Conservation (phyloP, 2,797 vertebrate genomes). For the Lutra lutra region DNA sequence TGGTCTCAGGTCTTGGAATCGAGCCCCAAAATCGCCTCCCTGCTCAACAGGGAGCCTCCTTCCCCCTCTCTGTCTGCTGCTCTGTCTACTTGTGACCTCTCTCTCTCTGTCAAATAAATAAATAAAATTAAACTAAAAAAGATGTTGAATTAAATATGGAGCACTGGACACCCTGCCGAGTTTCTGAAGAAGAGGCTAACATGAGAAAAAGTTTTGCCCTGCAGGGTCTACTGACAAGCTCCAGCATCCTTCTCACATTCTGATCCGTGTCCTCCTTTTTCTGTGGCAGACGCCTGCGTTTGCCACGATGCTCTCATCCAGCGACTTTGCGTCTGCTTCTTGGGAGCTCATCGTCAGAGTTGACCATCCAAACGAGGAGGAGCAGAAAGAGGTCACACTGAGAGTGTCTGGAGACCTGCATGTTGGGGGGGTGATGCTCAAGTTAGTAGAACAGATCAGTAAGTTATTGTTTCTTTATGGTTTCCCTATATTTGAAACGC, state of each 20-base stretch:
- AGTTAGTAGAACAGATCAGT: slow-evolving; percentile 96
- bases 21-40: too few relatives aligned
- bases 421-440: slow-evolving; percentile 97
- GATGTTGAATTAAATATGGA: slow-evolving; percentile 10
- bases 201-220: not conserved
- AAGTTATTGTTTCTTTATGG: slow-evolving; percentile 84
- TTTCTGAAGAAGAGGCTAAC: slow-evolving; percentile 1
- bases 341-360: slow-evolving; percentile 94
- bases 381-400: slow-evolving; percentile 87
- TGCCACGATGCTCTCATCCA: slow-evolving; percentile 89
- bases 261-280: slow-evolving; percentile 8
- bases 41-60: too few relatives aligned
- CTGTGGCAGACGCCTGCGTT: slow-evolving; percentile 60
- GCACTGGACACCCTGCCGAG: not conserved
- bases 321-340: slow-evolving; percentile 89
- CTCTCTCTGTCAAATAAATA: too few relatives aligned
- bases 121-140: not conserved
- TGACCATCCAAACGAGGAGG: slow-evolving; percentile 88
- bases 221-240: not conserved
- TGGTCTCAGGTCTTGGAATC: too few relatives aligned
- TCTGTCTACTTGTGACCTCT: too few relatives aligned
- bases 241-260: not conserved
- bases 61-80: too few relatives aligned
- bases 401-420: slow-evolving; percentile 95
- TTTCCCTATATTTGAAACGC: not conserved